These are phyloP conservation scores for Athrips mouffetella DNA, from an alignment of 2,888 invertebrate species.

Conservation along the genomic window DNA sequence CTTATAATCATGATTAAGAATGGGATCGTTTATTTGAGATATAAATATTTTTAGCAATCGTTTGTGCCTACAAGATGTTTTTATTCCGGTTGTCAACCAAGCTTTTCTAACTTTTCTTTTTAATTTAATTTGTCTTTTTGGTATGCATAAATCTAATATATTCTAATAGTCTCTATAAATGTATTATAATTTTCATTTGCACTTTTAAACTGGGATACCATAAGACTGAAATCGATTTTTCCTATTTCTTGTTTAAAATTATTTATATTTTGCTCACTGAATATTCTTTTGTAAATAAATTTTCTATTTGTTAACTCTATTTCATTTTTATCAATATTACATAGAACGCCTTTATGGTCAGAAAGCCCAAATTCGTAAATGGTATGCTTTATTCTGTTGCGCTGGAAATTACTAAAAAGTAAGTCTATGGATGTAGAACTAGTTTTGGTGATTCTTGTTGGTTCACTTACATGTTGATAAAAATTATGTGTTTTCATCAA, in stretches of 20 bases:
- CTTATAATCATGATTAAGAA: conserved; percentile 7
- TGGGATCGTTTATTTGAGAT: conserved; percentile 9
- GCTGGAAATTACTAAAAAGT: conserved; percentile 23
- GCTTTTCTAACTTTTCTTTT: not conserved
- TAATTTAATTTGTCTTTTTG: conserved; percentile 5
- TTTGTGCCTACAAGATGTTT: conserved; percentile 11
- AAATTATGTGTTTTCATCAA: conserved; percentile 19
- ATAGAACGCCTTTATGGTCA: not conserved
- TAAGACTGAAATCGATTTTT: conserved; percentile 9
- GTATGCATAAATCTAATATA: not conserved
- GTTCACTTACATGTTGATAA: conserved; percentile 17
- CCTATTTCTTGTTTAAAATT: conserved; percentile 12
- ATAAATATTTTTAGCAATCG: conserved; percentile 10
- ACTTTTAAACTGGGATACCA: conserved; percentile 4
- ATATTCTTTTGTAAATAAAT: not conserved
- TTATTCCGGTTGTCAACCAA: not conserved
- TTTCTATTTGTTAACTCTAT: not conserved
- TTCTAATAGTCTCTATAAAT: conserved; percentile 8
- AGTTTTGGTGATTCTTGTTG: conserved; percentile 19
- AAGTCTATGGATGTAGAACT: conserved; percentile 20
- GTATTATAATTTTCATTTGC: conserved; percentile 16
- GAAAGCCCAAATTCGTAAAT: conserved; percentile 10
- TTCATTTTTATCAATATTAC: not conserved
- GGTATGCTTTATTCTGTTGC: not conserved
- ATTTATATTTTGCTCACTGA: conserved; percentile 11